Evolutionary conservation across 1,140 invertebrate species (phyloP).

Genomic region (Paralvinella palmiformis): DNA sequence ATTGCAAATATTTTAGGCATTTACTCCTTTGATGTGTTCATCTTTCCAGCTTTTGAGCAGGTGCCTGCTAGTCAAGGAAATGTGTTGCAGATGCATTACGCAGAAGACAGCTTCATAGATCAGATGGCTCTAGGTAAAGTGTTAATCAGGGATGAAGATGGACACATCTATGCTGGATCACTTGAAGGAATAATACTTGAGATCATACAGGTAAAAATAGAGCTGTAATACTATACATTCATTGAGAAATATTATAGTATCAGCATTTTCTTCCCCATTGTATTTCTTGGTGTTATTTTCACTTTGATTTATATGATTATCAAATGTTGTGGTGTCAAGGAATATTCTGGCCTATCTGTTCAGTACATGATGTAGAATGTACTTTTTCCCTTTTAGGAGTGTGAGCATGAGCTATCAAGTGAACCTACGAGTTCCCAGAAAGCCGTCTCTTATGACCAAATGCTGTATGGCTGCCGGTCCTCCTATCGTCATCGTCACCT

Average conservation of each 20-base stretch:
- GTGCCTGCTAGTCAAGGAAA: neutral
- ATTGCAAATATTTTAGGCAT: no score
- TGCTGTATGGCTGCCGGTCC: neutral
- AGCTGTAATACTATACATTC: no score
- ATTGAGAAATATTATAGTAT: no score
- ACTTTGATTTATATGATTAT: no score
- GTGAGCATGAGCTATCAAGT: neutral
- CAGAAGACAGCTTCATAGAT: constrained; percentile 47
- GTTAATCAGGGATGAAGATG: constrained; percentile 34
- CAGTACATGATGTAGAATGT: no score
- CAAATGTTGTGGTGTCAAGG: no score
- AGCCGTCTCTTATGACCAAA: neutral
- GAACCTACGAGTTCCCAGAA: neutral
- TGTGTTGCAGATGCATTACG: constrained; percentile 26
- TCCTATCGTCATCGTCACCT: neutral
- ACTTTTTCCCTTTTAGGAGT: constrained; percentile 8
- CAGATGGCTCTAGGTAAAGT: constrained; percentile 45
- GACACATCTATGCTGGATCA: constrained; percentile 40
- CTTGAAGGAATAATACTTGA: constrained; percentile 43
- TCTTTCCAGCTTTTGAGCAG: constrained; percentile 4
- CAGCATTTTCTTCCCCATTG: no score
- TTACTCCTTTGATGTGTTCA: no score
- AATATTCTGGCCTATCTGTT: no score
- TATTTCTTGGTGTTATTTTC: no score
- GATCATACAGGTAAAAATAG: constrained; percentile 37